phyloP scores from a whole-genome alignment of 2,797 vertebrate species.

The Menidia menidia region DNA sequence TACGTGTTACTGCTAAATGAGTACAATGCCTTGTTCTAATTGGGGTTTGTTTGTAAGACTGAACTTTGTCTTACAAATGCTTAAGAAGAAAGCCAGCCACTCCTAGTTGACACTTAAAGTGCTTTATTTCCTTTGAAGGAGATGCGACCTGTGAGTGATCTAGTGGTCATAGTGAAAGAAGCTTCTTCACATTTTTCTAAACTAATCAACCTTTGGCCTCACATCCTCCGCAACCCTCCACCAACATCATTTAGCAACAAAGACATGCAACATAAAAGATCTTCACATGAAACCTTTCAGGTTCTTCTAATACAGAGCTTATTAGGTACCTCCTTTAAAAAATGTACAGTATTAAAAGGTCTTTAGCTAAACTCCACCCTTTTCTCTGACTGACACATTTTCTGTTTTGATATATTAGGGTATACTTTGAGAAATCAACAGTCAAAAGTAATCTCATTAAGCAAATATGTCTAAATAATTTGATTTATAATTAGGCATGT shows the following conservation, averaged over 20 bases:
- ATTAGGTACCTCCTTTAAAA: slow-evolving; percentile 70
- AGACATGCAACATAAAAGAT: slow-evolving; percentile 76
- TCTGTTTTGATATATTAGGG: slow-evolving; percentile 71
- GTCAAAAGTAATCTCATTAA: slow-evolving; percentile 64
- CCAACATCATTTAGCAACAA: slow-evolving; percentile 60
- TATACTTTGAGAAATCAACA: slow-evolving; percentile 71
- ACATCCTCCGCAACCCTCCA: slow-evolving; percentile 19
- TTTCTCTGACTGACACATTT: slow-evolving; percentile 48
- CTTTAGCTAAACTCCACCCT: slow-evolving; percentile 62
- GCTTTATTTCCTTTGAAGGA: slow-evolving; percentile 82
- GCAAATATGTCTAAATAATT: slow-evolving; percentile 61
- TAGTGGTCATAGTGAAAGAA: slow-evolving; percentile 83
- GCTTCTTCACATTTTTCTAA: slow-evolving; percentile 80
- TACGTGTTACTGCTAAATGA: neutral
- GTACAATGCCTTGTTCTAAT: neutral
- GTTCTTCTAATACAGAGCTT: slow-evolving; percentile 46
- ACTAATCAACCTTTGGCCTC: slow-evolving; percentile 66
- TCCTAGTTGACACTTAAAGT: slow-evolving; percentile 83
- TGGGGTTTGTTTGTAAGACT: too few relatives aligned
- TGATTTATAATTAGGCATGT: slow-evolving; percentile 58
- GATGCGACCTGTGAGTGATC: slow-evolving; percentile 75
- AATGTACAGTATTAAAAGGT: slow-evolving; percentile 69
- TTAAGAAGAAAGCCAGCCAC: slow-evolving; percentile 44
- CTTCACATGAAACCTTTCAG: slow-evolving; percentile 66
- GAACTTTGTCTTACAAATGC: neutral